Base-by-base conservation (phyloP, 2,113 vertebrate species). In the Oncorhynchus gorbuscha region DNA sequence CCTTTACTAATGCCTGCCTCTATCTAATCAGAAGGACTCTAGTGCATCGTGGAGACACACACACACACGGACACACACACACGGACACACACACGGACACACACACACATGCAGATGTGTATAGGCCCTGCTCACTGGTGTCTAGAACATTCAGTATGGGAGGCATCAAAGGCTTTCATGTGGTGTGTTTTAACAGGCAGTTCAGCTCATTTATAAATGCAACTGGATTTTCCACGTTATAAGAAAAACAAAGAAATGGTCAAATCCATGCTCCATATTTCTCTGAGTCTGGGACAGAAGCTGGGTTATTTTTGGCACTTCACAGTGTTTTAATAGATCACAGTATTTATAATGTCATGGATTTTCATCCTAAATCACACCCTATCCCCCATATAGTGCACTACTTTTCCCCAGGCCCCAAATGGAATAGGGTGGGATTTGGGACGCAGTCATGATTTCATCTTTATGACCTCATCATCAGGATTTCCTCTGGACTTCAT, bases 51-150 rank as follows among this genome's bases (percentile, higher is more conserved):
- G 26, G 12, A 66, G 0, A 30, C 1, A 18, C 18, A 3, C 65
- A 4, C 64, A 16, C 26, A 16, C 1, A 16, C 26, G 0, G 26
- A 66, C 26, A 18, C 64, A 13, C 13, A 6, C 2, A 66, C 12
- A 66, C 64, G 16, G 26, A 66, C 64, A 30, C 26, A 66, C 64
- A 66, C 26, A 66, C 26, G 13, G 26, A 64, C 61, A 64, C 62
- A 55, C 69, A 70, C 69, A 70, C 69, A 69, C 67, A 69, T 35
- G 13, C 39, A 48, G 45, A 64, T 39, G 32, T 20, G 16, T 20
- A 80, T 93, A 90, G 86, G 86, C 86, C 87, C 67, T 89, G 87
- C 79, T 85, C 83, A 78, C 84, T 91, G 75, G 91, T 92, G 86
- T 91, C 92, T 92, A 87, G 91, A 87, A 84, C 77, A 90, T 83